Conservation (phyloP, 2,113 vertebrate genomes). For the Ophiodon elongatus region DNA sequence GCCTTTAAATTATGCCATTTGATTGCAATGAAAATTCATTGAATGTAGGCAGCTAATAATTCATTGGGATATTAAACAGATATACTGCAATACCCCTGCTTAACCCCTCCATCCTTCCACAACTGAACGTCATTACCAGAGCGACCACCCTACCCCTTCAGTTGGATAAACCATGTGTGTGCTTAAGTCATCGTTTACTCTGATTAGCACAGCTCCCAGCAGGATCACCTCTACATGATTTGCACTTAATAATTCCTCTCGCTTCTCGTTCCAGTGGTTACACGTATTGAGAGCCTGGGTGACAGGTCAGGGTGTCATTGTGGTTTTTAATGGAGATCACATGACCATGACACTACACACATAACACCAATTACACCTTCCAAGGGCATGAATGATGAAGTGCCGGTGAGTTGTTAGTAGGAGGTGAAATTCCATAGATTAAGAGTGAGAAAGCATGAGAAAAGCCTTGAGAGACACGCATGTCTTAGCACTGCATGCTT, state of each 20-base stretch:
- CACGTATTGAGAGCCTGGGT: neutral
- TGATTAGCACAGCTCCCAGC: conserved; percentile 52
- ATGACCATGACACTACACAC: conserved; percentile 22
- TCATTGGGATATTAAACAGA: conserved; percentile 38
- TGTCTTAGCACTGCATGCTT: conserved; percentile 28
- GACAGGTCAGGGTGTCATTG: conserved; percentile 25
- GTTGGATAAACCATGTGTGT: conserved; percentile 34
- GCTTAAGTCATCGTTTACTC: conserved; percentile 60
- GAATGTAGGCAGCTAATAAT: conserved; percentile 29
- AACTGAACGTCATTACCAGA: conserved; percentile 9
- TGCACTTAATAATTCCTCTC: conserved; percentile 53
- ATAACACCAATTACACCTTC: conserved; percentile 51
- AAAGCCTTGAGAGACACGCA: neutral
- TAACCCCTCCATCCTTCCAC: conserved; percentile 15
- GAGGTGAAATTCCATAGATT: conserved; percentile 25
- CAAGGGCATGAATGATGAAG: conserved; percentile 51
- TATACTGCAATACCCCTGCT: conserved; percentile 26
- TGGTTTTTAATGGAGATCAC: conserved; percentile 56
- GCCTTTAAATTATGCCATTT: conserved; percentile 23
- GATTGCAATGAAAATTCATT: conserved; percentile 28
- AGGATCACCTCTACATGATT: conserved; percentile 33
- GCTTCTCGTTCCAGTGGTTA: conserved; percentile 33
- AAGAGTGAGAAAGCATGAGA: conserved; percentile 14
- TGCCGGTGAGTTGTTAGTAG: conserved; percentile 15
- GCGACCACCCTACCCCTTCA: neutral